Base-by-base conservation (phyloP, 2,888 invertebrate genomes). In the Odiellus spinosus region DNA sequence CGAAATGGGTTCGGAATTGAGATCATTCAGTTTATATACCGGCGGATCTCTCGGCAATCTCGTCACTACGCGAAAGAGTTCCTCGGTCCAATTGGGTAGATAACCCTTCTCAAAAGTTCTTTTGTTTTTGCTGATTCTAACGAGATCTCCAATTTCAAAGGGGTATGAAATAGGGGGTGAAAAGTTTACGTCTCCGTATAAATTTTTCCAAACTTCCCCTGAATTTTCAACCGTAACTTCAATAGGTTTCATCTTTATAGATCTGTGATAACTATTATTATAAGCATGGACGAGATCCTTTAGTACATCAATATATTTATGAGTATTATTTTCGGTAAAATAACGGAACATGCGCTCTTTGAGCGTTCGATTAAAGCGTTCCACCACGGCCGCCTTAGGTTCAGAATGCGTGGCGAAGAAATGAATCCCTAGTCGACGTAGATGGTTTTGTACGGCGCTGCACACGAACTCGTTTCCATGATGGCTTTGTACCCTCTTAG, bases 341-440 rank as follows among this genome's bases (percentile, higher is more conserved):
- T 59, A 45, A 19, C 45, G 47, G 43, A 21, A 40, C 46, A 55
- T 49, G 17, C 45, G 54, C 36, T 55, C 52, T 52, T 61, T 61
- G 11, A 63, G 39, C 3, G 59, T 63, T 45, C 59, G 41, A 50
- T 60, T 59, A n/a, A 59, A 59, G 8, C 63, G 42, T 53, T 64
- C 62, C 1, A 59, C 56, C 4, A 61, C 49, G 1, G 55, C 51
- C 1, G 59, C 59, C 51, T 64, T 63, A 3, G 56, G 55, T 34
- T 58, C 51, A 47, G 59, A 57, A n/a, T 55, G 49, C 1, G 59
- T 56, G 2, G 54, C 56, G 36, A 59, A 58, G 51, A 55, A 58
- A 26, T 53, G 18, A 3, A 55, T 41, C 5, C 53, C 46, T 17
- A 56, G 48, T 12, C 49, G 19, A 18, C 47, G 48, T 21, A 55